phyloP scores from a whole-genome alignment of 2,797 vertebrate species.

The Tragelaphus oryx region DNA sequence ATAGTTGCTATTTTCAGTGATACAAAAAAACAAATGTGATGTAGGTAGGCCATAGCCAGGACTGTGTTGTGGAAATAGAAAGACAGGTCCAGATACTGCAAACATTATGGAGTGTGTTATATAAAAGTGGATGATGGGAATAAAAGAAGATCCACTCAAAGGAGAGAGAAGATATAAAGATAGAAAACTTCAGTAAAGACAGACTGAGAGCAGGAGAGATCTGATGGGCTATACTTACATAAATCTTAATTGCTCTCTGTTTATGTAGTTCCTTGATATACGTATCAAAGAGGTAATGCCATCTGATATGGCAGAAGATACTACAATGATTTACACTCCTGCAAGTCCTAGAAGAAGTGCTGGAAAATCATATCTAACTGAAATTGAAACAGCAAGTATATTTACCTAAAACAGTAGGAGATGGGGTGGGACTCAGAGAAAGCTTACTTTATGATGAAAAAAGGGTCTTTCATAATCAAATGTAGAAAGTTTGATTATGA shows the following conservation, averaged over 20 bases:
- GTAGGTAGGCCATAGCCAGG: not conserved
- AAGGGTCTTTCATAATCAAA: not conserved
- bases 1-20: not conserved
- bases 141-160: constrained; percentile 25
- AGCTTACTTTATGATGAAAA: not conserved
- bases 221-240: not conserved
- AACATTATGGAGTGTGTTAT: not conserved
- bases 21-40: not conserved
- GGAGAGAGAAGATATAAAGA: not conserved
- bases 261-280: not conserved
- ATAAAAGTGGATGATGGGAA: not conserved
- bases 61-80: not conserved
- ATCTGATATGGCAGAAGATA: not conserved
- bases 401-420: not conserved
- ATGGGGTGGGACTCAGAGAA: not conserved
- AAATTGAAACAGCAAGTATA: constrained; percentile 31
- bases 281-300: not conserved
- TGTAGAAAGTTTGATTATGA: not conserved
- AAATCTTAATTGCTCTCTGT: constrained; percentile 28
- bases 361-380: not conserved
- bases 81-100: not conserved
- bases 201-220: constrained; percentile 14
- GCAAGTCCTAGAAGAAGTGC: not conserved
- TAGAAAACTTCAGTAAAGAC: constrained; percentile 18
- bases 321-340: not conserved